phyloP scores from a whole-genome alignment of 2,888 invertebrate genomes.

The Philhelius pedissequus region DNA sequence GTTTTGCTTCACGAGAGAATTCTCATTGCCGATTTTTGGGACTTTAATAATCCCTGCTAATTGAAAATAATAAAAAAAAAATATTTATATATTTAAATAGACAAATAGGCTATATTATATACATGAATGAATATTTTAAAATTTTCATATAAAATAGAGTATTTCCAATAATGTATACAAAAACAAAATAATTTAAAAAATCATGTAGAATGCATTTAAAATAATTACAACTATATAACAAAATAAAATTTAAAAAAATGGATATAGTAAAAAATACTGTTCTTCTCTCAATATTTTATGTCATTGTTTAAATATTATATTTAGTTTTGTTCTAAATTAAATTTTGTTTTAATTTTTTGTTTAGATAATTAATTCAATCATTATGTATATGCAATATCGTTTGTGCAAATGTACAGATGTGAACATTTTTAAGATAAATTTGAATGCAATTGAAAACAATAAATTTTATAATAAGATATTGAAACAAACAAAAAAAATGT shows the following conservation, averaged over 20 bases:
- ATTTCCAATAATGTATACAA: slow-evolving; percentile 38
- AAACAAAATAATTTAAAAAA: not conserved
- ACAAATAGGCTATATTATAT: slow-evolving; percentile 17
- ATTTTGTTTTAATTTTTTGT: not conserved
- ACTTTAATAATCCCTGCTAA: slow-evolving; percentile 35
- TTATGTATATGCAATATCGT: slow-evolving; percentile 43
- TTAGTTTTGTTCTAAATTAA: not conserved
- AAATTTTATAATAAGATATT: slow-evolving; percentile 52
- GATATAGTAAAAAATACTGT: not conserved
- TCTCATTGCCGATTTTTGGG: slow-evolving; percentile 2
- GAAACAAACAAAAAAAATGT: slow-evolving; percentile 28
- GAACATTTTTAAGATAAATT: slow-evolving; percentile 54
- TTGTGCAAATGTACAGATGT: slow-evolving; percentile 60
- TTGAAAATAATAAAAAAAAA: slow-evolving; percentile 20
- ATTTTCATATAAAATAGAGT: slow-evolving; percentile 48
- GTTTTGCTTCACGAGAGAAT: slow-evolving; percentile 43
- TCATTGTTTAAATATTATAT: not conserved
- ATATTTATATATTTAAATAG: slow-evolving; percentile 26
- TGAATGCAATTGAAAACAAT: slow-evolving; percentile 66
- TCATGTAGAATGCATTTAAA: slow-evolving; percentile 32
- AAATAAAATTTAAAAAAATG: not conserved
- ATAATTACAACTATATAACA: not conserved
- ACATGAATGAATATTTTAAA: slow-evolving; percentile 38
- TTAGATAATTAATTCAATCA: slow-evolving; percentile 19
- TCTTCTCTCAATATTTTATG: not conserved